Conservation (phyloP, 2,113 vertebrate species). For the Ammodramus savannarum region DNA sequence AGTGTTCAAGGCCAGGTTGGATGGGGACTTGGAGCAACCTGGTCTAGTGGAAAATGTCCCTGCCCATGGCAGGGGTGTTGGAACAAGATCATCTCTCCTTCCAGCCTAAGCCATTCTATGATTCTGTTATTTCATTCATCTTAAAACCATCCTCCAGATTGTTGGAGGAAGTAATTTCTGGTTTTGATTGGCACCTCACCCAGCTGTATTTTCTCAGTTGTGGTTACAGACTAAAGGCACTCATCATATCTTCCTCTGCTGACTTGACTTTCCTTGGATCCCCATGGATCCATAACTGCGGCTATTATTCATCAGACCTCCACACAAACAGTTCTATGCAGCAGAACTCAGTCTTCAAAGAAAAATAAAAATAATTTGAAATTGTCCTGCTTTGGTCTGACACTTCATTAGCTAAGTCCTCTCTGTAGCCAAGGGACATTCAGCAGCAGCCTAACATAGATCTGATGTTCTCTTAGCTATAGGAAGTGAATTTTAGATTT, state of each 20-base stretch:
- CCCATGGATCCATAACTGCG: neutral
- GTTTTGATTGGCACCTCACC: neutral
- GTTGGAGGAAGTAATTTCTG: neutral
- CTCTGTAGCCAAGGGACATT: neutral
- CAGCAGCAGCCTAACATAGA: neutral
- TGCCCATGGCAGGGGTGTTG: fast-evolving
- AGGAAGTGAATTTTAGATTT: neutral
- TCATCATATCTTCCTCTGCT: neutral
- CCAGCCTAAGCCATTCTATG: neutral
- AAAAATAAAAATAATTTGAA: neutral
- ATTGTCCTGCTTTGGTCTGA: neutral
- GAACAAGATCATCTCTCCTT: neutral
- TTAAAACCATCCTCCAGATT: neutral
- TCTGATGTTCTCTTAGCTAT: neutral
- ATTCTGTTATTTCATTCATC: neutral
- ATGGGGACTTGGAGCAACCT: neutral
- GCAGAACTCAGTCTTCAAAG: neutral
- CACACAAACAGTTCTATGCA: neutral
- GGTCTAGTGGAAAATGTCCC: neutral
- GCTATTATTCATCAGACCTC: neutral
- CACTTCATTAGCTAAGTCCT: neutral
- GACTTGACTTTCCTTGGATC: neutral
- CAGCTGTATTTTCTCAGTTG: neutral
- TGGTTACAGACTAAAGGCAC: neutral
- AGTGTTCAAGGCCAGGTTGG: neutral